These are phyloP conservation scores for Monodelphis domestica DNA, from an alignment of 2,797 vertebrate genomes.

Conservation along the genomic window DNA sequence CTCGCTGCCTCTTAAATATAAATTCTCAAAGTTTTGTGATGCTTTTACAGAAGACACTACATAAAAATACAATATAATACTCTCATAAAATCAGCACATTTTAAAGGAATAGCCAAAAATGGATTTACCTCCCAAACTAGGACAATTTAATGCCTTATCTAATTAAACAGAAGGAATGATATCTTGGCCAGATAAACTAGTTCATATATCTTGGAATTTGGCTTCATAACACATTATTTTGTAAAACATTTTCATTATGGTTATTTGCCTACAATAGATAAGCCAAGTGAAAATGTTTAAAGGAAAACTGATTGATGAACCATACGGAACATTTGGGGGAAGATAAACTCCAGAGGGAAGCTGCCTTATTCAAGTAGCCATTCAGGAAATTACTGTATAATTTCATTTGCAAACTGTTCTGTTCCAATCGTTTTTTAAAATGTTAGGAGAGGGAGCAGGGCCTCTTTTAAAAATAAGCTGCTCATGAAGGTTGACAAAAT, in stretches of 20 bases:
- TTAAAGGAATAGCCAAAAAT: not conserved
- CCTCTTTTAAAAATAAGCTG: not conserved
- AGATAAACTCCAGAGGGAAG: not conserved
- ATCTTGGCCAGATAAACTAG: not conserved
- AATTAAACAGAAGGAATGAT: conserved; percentile 1
- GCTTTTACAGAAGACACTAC: not conserved
- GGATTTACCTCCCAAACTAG: not conserved
- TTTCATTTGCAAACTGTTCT: not conserved
- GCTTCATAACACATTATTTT: not conserved
- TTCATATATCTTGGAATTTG: not conserved
- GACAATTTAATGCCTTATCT: not conserved
- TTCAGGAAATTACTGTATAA: not conserved
- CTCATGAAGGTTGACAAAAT: not conserved
- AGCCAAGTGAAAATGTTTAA: not conserved
- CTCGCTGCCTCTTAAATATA: no score
- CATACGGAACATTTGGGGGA: not conserved
- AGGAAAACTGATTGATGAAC: not conserved
- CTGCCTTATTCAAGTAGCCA: not conserved
- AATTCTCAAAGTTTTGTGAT: not conserved
- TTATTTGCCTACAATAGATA: not conserved
- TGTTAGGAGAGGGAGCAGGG: not conserved
- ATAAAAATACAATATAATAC: not conserved
- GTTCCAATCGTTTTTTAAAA: not conserved
- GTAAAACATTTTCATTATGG: not conserved
- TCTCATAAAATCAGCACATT: not conserved